Base-by-base conservation (phyloP, 2,797 vertebrate genomes). In the Botia kubotai region DNA sequence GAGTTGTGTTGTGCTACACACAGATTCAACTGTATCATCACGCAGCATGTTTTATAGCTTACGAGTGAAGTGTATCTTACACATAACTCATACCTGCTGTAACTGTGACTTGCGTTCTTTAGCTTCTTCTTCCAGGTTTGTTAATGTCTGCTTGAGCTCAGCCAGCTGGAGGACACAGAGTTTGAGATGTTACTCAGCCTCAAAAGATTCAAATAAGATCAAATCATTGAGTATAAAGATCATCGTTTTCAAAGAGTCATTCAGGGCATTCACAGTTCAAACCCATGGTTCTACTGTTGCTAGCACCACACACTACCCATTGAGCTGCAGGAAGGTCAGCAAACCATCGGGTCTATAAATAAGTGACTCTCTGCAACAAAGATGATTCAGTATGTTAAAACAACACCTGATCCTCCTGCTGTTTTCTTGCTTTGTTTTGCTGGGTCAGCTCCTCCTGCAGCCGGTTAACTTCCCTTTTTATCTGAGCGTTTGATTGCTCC, bases 381-480 rank as follows among this genome's bases (percentile, higher is more conserved):
- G 13, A 5, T 14, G 13, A 14, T 11, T 62, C 6, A 29, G 48
- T 6, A 50, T 48, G 4, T 33, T 6, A 53, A 21, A 29, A 19
- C 23, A 86, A 90, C 91, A 98, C 97, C 94, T 94, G 93, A 55
- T 90, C 87, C 86, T 97, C 95, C 83, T 96, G 95, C 88, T 96
- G 93, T 4, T 65, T 88, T 74, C 91, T 90, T 77, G 94, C 92
- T 63, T 90, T 89, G 87, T 91, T 95, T 90, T 97, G 95, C 79
- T 92, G 92, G 67, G 95, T 88, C 84, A 98, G 86, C 6, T 96
- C 90, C 86, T 94, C 91, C 87, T 96, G 96, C 72, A 98, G 87
- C 82, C 90, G 90, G n/a, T 93, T 84, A 63, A 97, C 86, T 89
- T 96, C 94, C 46, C 88, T 86, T 0, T 92, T 92, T 84, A 98